Evolutionary conservation across 2,797 vertebrate genomes (phyloP), one percentile per base, ranked within the genome.

Genomic region (Taenioides sp.): DNA sequence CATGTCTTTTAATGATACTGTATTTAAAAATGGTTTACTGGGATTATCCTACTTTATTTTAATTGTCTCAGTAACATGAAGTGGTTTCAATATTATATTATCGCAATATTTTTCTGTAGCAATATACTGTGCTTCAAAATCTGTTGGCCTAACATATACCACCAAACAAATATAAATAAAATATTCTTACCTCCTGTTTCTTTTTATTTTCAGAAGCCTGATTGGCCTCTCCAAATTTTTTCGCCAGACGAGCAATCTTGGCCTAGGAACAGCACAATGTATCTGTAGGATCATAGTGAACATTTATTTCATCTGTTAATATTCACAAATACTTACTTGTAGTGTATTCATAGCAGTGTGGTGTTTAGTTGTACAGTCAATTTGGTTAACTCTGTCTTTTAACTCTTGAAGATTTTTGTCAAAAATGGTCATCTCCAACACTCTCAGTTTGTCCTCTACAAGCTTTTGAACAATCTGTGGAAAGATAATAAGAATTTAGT

Each of bases 161-260:
- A 55, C 14, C 7, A 27, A 23, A n/a, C 80, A n/a, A 80, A 54
- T 2, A 22, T 10, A 22, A 2, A 34, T n/a, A 37, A 62, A 3
- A 68, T 66, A 71, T n/a, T 70, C 76, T 81, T 84, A 93, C 94
- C 86, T 94, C 92, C 73, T 96, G 94, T 91, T 93, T 95, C 89
- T 95, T 97, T 92, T 95, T 98, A 88, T 98, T 96, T 74, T 99
- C 98, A 2, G 92, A 95, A 40, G 94, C 95, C 75, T 95, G 94
- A 80, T 94, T 95, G 71, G 94, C 95, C 84, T 96, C 96, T 89
- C 96, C 98, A 91, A 97, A 97, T 54, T 97, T 96, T 91, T 98
- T 99, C 37, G 95, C 92, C 78, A 99, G 91, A 76, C 96, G 94
- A 6, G 95, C 86, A 68, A 99, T 95, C 92, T 98, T 99, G 85